Evolutionary conservation across 2,888 invertebrate genomes (phyloP).

Genomic region (Cataglyphis albicans): DNA sequence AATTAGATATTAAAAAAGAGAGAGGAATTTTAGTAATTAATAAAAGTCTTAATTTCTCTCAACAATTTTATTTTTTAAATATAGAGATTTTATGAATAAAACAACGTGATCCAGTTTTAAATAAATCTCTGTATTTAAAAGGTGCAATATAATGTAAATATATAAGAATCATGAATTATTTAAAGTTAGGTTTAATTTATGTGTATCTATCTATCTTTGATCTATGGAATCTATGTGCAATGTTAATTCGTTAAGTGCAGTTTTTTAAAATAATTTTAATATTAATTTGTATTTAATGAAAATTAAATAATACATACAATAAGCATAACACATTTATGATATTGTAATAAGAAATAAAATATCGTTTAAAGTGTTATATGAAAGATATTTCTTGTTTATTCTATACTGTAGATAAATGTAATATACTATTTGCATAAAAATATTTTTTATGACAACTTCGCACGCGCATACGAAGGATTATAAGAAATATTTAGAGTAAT

Average conservation of each 20-base stretch:
- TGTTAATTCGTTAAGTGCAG: not conserved
- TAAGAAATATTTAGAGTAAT: slow-evolving; percentile 34
- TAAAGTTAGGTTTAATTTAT: not conserved
- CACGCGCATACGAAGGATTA: not conserved
- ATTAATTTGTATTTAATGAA: slow-evolving; percentile 6
- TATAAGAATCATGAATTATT: not conserved
- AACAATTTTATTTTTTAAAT: no score
- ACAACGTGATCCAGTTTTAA: no score
- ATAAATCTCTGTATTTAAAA: not conserved
- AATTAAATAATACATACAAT: not conserved
- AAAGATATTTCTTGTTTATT: slow-evolving; percentile 12
- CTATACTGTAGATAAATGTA: not conserved
- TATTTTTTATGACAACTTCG: not conserved
- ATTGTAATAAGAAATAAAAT: not conserved
- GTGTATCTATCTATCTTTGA: not conserved
- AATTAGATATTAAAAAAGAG: not conserved
- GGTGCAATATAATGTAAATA: not conserved
- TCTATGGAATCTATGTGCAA: not conserved
- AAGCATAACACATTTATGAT: not conserved
- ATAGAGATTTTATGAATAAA: no score
- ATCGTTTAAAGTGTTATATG: not conserved
- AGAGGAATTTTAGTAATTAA: not conserved
- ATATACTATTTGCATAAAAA: not conserved
- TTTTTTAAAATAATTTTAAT: not conserved
- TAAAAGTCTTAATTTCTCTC: no score